Base-by-base conservation (phyloP, 2,797 vertebrate species). In the Alcedo quadribrachys region DNA sequence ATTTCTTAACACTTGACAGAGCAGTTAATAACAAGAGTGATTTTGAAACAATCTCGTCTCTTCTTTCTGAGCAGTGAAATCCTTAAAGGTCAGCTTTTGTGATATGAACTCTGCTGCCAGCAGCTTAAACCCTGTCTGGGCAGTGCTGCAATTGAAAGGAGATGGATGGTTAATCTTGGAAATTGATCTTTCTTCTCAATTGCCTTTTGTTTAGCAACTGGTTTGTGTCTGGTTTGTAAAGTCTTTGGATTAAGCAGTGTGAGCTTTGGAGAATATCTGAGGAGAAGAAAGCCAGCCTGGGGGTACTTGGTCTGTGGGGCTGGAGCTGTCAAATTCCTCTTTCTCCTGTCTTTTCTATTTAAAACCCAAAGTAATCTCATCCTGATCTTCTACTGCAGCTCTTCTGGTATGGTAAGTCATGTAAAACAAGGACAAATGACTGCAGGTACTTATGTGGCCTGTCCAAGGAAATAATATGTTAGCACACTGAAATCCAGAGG, bases 181-280 rank as follows among this genome's bases (percentile, higher is more conserved):
- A 89, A 66, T 2, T 5, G 63, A 84, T 86, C 70, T 75, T 73
- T 82, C 46, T 73, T 71, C 70, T 92, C 55, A 11, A 3, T 37
- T 76, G 63, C 60, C 48, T 89, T 92, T 86, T 95, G 81, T 94
- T 92, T 63, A 87, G 61, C 68, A n/a, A 25, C 62, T 87, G 57
- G 48, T 66, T 94, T 79, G 27, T 32, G 60, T 79, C 67, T 86
- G 73, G 35, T 88, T 86, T 90, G 75, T 67, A 55, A 78, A 30
- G 62, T 62, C 7, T 63, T 84, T 67, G 61, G 32, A 43, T 82
- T 70, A 28, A 85, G 27, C 40, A 80, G 37, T 22, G 15, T 6
- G 1, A 28, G 55, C 40, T 80, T 55, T 51, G 48, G 58, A 71
- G 79, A 37, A 70, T 37, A 11, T 53, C 27, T 20, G 28, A 62